Base-by-base conservation (phyloP, 2,113 vertebrate genomes). In the human (Homo sapiens) region DNA sequence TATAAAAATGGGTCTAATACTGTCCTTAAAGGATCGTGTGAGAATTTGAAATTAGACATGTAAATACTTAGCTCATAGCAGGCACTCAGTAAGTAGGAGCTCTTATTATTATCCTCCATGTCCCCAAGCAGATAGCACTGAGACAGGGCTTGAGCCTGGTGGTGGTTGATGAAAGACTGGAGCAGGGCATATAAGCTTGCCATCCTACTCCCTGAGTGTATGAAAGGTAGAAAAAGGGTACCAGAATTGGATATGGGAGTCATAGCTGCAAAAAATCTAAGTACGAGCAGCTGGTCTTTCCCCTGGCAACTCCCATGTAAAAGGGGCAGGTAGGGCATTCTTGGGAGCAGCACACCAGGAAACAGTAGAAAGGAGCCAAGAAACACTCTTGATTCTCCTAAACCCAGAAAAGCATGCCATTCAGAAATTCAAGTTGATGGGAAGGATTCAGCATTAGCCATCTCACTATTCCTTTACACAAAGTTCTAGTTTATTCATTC, bases 11-110 rank as follows among this genome's bases (percentile, higher is more conserved):
- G 88, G 27, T 94, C 89, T 96, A 91, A 92, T 94, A 90, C 20
- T 87, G 68, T 93, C 66, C 75, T 97, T 78, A 50, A 50, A 90
- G 45, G 76, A 89, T 88, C 16, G 1, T 80, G 48, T 92, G 72
- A 97, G 81, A 96, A 94, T 97, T 90, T 95, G 80, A 97, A 97
- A 95, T 89, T 86, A 94, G 80, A 91, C 78, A 93, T 83, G 84
- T 97, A 97, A 97, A 95, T 96, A 95, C 90, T 90, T 96, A 96
- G 94, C 73, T 88, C 97, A 96, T 81, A 97, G 88, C 96, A 97
- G 90, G 76, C 84, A 93, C 93, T 97, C 97, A 94, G 25, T 92
- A 93, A 98, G 52, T 66, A 92, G 93, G 64, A 82, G 35, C 87
- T 96, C 92, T 97, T 97, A 78, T 89, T 93, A 57, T 94, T 79